Evolutionary conservation across 2,113 vertebrate species (phyloP), one percentile per base, ranked within the genome.

Genomic region (Nipponia nippon): DNA sequence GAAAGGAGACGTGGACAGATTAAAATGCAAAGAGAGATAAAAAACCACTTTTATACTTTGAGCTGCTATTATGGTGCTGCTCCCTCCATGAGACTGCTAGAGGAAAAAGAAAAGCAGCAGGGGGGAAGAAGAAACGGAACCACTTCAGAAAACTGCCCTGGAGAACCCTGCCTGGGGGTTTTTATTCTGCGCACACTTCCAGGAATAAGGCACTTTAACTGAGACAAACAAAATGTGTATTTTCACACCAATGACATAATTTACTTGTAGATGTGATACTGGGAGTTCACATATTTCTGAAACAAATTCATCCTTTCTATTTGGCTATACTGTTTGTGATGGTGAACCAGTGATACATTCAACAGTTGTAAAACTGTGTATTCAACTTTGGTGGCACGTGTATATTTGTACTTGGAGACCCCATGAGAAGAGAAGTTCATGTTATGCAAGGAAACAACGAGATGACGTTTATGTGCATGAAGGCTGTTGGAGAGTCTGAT

Each of bases 251-350:
- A 1, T 47, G 3, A 5, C 30, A 21, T 13, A 0, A 8, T 7
- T 40, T 61, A 19, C 16, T 26, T 55, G 29, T 27, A 17, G 6
- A 27, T 40, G n/a, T 46, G 66, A 47, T 65, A 2, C 40, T 59
- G 38, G 1, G 5, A 19, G 26, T n/a, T 84, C 55, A 32, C 11
- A 50, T 17, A 4, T 27, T 81, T 84, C 6, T 59, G 49, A 55
- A 82, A 72, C 7, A 56, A 82, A 38, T 23, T 63, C 1, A 0
- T 32, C 0, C 4, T 65, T 87, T 27, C 25, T 61, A 0, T 56
- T 44, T 73, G 40, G 14, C 44, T 47, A 27, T 17, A 1, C 4
- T 7, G 11, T 42, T 46, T 63, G 34, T 47, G 49, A 40, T 62
- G 61, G 23, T 16, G 50, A 87, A 42, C 4, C 26, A 38, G 29